Conservation (phyloP, 2,113 vertebrate genomes). For the Aleadryas rufinucha region DNA sequence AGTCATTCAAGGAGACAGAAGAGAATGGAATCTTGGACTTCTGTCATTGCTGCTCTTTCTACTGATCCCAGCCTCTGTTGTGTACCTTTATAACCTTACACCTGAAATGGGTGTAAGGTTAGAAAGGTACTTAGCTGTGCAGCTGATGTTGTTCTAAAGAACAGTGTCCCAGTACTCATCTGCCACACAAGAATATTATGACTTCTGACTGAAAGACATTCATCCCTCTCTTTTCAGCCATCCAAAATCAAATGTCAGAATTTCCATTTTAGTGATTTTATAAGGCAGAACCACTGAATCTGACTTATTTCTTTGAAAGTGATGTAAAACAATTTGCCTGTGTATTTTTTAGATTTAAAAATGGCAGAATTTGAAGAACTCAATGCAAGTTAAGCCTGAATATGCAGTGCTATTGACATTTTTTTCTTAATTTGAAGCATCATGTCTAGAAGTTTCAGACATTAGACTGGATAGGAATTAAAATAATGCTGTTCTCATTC, state of each 20-base stretch:
- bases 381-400: background rate
- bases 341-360: background rate
- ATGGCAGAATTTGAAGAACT: background rate
- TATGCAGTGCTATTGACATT: background rate
- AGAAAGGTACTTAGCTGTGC: background rate
- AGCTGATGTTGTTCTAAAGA: background rate
- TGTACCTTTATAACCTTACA: background rate
- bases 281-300: background rate
- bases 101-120: background rate
- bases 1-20: background rate
- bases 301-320: background rate
- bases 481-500: background rate
- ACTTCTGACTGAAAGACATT: background rate
- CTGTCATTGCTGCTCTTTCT: background rate
- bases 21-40: background rate
- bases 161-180: background rate
- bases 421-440: background rate
- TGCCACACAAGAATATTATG: background rate
- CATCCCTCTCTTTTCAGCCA: background rate
- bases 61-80: background rate
- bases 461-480: background rate
- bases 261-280: background rate
- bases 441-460: background rate
- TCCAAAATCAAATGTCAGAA: background rate
- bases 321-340: background rate